Conservation (phyloP, 2,797 vertebrate genomes). For the Phylloscopus collybita region DNA sequence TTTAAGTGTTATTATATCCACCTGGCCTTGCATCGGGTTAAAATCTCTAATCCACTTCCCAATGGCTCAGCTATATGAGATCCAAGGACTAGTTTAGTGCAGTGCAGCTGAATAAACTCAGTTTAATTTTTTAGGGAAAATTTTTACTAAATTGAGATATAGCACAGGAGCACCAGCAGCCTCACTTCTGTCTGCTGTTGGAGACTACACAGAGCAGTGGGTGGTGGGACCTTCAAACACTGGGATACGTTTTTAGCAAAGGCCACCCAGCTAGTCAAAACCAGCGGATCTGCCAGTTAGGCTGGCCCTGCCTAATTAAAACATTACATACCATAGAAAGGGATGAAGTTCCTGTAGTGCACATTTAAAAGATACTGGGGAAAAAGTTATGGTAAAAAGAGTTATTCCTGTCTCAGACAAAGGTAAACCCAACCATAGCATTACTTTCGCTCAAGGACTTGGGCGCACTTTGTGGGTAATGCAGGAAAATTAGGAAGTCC, state of each 20-base stretch:
- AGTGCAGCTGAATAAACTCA: not conserved
- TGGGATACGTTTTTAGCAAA: not conserved
- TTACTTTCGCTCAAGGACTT: not conserved
- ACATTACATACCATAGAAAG: too few species aligned
- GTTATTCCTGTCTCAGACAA: not conserved
- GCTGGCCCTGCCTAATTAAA: not conserved
- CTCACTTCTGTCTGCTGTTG: not conserved
- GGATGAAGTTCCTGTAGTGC: fast-evolving
- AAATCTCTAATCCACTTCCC: not conserved
- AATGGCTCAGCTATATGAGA: not conserved
- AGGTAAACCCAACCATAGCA: not conserved
- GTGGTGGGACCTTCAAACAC: not conserved
- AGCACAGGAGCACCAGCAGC: not conserved
- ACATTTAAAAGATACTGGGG: not conserved
- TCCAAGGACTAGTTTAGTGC: not conserved
- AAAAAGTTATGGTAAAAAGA: not conserved
- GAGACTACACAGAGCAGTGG: not conserved
- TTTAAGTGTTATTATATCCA: not conserved
- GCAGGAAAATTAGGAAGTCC: not conserved
- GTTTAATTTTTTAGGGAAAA: not conserved
- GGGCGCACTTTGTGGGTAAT: too few species aligned
- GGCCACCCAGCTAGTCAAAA: too few species aligned
- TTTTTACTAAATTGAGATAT: not conserved
- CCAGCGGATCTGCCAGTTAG: not conserved
- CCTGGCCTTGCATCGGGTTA: not conserved